Conservation (phyloP, 2,888 invertebrate genomes). For the Caenorhabditis zanzibari region DNA sequence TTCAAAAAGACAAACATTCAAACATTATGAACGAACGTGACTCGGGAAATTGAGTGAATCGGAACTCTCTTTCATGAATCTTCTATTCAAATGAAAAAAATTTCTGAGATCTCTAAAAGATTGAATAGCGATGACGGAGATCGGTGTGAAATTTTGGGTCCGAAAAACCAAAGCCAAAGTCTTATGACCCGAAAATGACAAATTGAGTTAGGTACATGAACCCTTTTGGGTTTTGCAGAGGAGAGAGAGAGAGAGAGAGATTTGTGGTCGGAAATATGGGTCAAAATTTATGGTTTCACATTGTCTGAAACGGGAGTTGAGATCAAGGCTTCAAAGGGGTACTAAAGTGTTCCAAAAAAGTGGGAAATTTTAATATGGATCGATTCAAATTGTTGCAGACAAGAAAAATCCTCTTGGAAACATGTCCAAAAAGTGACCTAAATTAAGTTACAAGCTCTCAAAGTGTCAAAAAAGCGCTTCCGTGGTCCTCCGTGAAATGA, state of each 20-base stretch:
- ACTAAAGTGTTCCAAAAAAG: too few relatives aligned
- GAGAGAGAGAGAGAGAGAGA: not conserved
- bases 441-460: too few relatives aligned
- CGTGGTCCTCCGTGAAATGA: too few relatives aligned
- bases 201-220: slow-evolving; percentile 45
- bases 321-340: too few relatives aligned
- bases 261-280: too few relatives aligned
- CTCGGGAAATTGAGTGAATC: not conserved
- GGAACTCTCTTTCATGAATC: not conserved
- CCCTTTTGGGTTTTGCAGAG: slow-evolving; percentile 13
- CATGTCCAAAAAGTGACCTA: too few relatives aligned
- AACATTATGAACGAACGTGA: not conserved
- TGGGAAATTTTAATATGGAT: not conserved
- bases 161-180: slow-evolving; percentile 32
- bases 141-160: not conserved
- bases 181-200: slow-evolving; percentile 27
- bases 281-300: too few relatives aligned
- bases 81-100: not conserved
- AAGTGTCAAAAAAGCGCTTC: too few relatives aligned
- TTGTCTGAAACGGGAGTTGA: too few relatives aligned
- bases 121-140: slow-evolving; percentile 1
- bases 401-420: too few relatives aligned
- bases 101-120: not conserved
- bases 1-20: slow-evolving; percentile 1
- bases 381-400: not conserved